Percentiles rank a stretch among this genome's conserved stretches.
Conservation (phyloP, 1,140 invertebrate genomes). For the Holotrichia oblita region DNA sequence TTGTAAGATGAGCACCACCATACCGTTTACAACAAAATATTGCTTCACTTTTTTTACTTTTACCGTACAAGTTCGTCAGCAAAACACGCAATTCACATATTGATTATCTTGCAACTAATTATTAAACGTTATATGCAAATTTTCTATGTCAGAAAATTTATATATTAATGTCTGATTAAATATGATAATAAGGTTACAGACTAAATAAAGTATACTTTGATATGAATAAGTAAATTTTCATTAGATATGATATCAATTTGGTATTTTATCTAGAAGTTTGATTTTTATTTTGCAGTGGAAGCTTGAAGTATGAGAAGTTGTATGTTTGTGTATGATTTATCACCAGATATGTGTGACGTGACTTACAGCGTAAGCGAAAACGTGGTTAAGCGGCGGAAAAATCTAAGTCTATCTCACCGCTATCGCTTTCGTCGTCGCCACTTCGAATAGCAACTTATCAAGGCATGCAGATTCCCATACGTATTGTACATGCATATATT, state of each 20-base stretch:
- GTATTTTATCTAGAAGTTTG: constrained; percentile 7
- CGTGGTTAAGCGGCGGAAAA: background rate
- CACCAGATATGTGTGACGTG: constrained; percentile 7
- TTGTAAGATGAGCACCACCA: no score
- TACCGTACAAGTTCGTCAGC: no score
- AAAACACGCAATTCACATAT: no score
- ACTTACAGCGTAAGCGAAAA: background rate
- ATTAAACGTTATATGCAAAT: no score
- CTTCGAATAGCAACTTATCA: background rate
- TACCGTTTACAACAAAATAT: no score
- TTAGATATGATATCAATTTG: background rate
- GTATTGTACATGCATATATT: background rate
- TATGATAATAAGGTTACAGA: no score
- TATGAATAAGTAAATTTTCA: background rate
- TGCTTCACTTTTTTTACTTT: no score
- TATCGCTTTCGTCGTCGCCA: background rate
- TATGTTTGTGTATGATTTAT: background rate
- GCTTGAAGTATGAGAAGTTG: background rate
- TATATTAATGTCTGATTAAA: no score
- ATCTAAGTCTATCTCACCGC: background rate
- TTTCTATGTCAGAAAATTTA: no score
- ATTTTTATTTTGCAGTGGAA: constrained; percentile 1
- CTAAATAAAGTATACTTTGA: no score
- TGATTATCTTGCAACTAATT: no score
- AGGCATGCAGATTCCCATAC: background rate